These are phyloP conservation scores for Piaya cayana DNA, from an alignment of 2,113 vertebrate species.

Conservation along the genomic window DNA sequence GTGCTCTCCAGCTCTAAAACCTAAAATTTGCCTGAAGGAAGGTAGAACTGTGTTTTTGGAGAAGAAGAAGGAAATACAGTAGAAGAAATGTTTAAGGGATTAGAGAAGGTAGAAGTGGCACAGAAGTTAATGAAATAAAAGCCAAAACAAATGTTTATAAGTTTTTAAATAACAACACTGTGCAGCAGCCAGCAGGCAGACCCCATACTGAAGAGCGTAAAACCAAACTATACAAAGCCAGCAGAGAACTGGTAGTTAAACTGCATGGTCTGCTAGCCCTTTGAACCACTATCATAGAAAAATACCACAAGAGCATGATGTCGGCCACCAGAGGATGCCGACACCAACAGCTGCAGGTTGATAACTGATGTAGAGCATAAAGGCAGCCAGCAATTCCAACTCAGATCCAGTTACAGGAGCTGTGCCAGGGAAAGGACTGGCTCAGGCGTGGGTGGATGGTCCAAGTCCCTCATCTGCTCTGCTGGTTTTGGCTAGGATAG, in stretches of 20 bases:
- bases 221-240: background rate
- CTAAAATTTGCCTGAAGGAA: background rate
- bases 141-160: background rate
- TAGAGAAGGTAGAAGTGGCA: background rate
- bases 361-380: background rate
- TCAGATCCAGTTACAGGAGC: background rate
- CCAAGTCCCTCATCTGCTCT: background rate
- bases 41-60: background rate
- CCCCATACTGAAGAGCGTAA: background rate
- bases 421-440: background rate
- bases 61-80: background rate
- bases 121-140: background rate
- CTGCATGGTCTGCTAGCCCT: background rate
- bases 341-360: fast-evolving
- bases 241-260: background rate
- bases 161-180: background rate
- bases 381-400: background rate
- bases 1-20: background rate
- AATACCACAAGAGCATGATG: fast-evolving
- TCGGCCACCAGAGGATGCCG: background rate
- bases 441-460: fast-evolving
- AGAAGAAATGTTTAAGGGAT: background rate
- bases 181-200: background rate
- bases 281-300: background rate
- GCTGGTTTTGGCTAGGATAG: too few species aligned